phyloP scores from a whole-genome alignment of 2,888 invertebrate species.

The Pristionchus fissidentatus region DNA sequence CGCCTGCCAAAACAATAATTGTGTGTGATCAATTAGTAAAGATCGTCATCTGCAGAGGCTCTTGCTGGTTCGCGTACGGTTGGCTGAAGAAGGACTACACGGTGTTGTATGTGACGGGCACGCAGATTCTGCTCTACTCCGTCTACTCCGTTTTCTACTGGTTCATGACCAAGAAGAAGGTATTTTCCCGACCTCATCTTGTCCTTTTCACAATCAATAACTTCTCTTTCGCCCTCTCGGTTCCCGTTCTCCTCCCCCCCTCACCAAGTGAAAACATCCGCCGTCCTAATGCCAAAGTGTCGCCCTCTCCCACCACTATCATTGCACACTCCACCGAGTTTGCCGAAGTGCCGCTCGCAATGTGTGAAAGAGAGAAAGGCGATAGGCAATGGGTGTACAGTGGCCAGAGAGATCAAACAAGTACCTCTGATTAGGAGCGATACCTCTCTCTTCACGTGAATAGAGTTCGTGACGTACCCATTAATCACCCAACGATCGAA shows the following conservation, averaged over 20 bases:
- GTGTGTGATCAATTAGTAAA: not conserved
- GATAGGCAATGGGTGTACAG: too few species aligned
- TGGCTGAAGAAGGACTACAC: slow-evolving; percentile 72
- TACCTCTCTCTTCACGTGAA: slow-evolving; percentile 18
- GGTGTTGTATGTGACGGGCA: slow-evolving; percentile 71
- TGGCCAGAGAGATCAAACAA: slow-evolving; percentile 5
- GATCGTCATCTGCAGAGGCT: slow-evolving; percentile 57
- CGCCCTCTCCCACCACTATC: not conserved
- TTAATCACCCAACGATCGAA: too few species aligned
- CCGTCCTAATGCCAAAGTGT: too few species aligned
- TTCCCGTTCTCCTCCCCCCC: too few species aligned
- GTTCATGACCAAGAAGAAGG: slow-evolving; percentile 75
- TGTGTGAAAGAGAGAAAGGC: not conserved
- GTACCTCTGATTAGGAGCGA: not conserved
- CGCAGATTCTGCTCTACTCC: slow-evolving; percentile 71
- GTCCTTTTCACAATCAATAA: too few species aligned
- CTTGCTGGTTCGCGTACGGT: slow-evolving; percentile 74
- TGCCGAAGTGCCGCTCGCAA: too few species aligned
- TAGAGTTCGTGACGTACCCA: not conserved
- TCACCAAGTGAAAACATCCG: not conserved
- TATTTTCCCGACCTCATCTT: slow-evolving; percentile 33
- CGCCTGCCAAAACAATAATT: too few species aligned
- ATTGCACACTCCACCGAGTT: not conserved
- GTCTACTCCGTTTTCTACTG: slow-evolving; percentile 73
- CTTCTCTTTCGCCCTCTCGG: too few species aligned